These are phyloP conservation scores for Porites evermanni DNA, from an alignment of 92 coral and sea anemone genomes.

Conservation along the genomic window DNA sequence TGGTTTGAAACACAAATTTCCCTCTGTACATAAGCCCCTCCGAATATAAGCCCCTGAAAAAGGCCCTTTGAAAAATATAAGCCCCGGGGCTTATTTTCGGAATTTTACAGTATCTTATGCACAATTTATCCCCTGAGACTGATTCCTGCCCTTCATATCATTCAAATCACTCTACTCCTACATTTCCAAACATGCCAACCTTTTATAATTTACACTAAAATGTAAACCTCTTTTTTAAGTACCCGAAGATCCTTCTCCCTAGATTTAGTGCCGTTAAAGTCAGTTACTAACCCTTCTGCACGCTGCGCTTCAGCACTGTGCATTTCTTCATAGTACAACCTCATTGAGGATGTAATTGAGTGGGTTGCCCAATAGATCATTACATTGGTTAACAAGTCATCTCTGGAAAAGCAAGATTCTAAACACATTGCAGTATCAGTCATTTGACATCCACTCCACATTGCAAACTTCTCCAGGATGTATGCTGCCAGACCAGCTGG, in stretches of 20 bases:
- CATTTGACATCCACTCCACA: slow-evolving; percentile 79
- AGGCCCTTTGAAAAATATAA: no score
- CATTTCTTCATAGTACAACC: slow-evolving; percentile 72
- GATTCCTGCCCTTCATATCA: no score
- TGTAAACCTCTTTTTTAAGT: no score
- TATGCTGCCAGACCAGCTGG: slow-evolving; percentile 93
- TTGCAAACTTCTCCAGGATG: slow-evolving; percentile 83
- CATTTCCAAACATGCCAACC: no score
- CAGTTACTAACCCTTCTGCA: background rate
- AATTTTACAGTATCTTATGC: no score
- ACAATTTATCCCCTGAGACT: no score
- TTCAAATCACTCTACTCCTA: no score
- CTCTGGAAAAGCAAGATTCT: slow-evolving; percentile 80
- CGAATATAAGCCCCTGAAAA: no score
- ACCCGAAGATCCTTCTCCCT: background rate
- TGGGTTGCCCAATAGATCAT: slow-evolving; percentile 92
- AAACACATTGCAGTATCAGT: slow-evolving; percentile 74
- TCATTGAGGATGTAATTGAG: slow-evolving; percentile 80
- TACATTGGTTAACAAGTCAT: slow-evolving; percentile 81
- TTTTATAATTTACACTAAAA: no score
- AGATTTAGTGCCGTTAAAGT: background rate
- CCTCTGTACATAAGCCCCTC: no score
- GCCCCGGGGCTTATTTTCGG: no score
- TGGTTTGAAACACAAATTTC: no score
- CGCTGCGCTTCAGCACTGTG: slow-evolving; percentile 4